phyloP scores from a whole-genome alignment of 2,888 invertebrate species.

The Sesamia inferens region DNA sequence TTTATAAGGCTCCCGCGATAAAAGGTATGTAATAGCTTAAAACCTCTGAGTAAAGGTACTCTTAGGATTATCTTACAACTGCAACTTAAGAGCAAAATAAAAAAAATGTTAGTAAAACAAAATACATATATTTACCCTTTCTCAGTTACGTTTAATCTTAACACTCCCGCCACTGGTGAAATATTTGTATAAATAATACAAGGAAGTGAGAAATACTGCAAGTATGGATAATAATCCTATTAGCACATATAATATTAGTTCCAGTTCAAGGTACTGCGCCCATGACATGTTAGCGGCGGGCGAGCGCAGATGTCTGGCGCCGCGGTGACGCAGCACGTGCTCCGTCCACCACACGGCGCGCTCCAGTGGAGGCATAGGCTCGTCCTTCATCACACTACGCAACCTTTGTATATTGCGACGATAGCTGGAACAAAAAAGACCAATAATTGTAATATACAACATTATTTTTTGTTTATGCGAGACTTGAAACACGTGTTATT shows the following conservation, averaged over 20 bases:
- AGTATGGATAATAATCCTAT: conserved; percentile 2
- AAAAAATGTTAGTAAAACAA: neutral
- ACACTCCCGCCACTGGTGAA: neutral
- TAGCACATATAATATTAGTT: conserved; percentile 57
- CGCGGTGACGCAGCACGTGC: conserved; percentile 80
- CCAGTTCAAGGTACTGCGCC: conserved; percentile 67
- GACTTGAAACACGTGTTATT: too few species aligned
- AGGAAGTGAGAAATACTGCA: neutral
- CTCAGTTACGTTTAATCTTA: conserved; percentile 34
- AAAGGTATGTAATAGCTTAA: too few species aligned
- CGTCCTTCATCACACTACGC: conserved; percentile 46
- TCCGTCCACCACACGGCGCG: conserved; percentile 87
- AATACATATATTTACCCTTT: neutral
- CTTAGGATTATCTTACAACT: too few species aligned
- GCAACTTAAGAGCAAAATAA: neutral
- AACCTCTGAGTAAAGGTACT: neutral
- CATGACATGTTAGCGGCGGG: conserved; percentile 72
- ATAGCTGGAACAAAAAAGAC: conserved; percentile 41
- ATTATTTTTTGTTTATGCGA: too few species aligned
- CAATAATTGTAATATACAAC: too few species aligned
- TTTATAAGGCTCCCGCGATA: too few species aligned
- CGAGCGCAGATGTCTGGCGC: conserved; percentile 78
- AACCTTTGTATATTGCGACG: conserved; percentile 53
- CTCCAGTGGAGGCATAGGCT: conserved; percentile 66
- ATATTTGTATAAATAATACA: conserved; percentile 39